Base-by-base conservation (phyloP, 64 coral and sea anemone species). In the Montipora foliosa region DNA sequence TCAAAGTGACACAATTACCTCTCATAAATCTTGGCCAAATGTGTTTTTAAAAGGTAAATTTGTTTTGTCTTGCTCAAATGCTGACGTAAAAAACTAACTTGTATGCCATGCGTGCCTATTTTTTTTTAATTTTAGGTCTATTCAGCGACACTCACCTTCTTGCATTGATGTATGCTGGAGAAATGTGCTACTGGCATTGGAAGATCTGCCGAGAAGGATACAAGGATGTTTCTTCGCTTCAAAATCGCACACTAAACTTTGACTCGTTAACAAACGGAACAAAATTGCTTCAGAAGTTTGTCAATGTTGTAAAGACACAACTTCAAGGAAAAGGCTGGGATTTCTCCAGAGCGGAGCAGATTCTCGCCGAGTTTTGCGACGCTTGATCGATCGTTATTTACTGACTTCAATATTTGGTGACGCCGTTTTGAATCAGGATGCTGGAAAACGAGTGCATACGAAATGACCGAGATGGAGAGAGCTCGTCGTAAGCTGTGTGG, bases 121-220 rank as follows among this genome's bases (percentile, higher is more conserved):
- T 25, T 93, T 78, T 6, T 37, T 82, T 76, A 6, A 75, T 44
- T 3, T 3, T 25, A 98, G 96, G 96, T 61, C 88, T 98, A 73
- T 98, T 92, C 57, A 98, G 93, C 69, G 93, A 98, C 47, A 98
- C 96, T 0, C 96, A 98, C 48, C 73, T 98, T 49, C 78, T 98
- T 57, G 93, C 93, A 44, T 47, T 98, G 14, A 98, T 98, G 96
- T 98, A 98, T 13, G 84, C 83, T 44, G 96, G 96, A 0, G 93
- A 97, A 58, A 67, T 97, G 52, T 97, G 95, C n/a, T 78, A 77
- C 46, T 97, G 95, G 95, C 89, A 94, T 60, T 88, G 83, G 83
- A 74, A 84, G 68, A 59, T 86, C 15, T 17, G 59, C 19, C 60
- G 86, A 5, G 50, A 58, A 12, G 22, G 7, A 81, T 51, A 53